phyloP scores from a whole-genome alignment of 2,797 vertebrate genomes.

The Molossus molossus region DNA sequence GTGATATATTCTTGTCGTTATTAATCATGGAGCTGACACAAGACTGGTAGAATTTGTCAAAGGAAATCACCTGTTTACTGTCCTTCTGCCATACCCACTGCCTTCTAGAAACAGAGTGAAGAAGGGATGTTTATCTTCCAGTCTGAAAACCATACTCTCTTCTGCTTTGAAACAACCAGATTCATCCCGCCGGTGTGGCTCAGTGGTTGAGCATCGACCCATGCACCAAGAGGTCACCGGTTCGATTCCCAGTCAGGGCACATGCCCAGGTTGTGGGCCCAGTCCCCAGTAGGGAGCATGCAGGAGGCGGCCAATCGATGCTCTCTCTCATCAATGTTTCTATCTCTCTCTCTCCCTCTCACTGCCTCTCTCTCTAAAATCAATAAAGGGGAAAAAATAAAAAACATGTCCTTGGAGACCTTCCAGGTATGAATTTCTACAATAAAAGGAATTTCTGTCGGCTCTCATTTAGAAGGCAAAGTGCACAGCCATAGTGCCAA shows the following conservation, averaged over 20 bases:
- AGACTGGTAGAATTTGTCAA: neutral
- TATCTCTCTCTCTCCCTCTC: too few relatives aligned
- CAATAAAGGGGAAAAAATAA: too few relatives aligned
- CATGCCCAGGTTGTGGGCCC: too few relatives aligned
- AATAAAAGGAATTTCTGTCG: slow-evolving; percentile 56
- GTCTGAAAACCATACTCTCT: slow-evolving; percentile 3
- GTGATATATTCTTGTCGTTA: neutral
- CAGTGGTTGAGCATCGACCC: too few relatives aligned
- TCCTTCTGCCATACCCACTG: neutral
- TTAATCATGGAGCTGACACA: slow-evolving; percentile 5
- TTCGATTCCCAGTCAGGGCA: too few relatives aligned
- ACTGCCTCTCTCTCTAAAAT: too few relatives aligned
- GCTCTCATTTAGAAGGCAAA: neutral
- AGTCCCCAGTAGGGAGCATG: too few relatives aligned
- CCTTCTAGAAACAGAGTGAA: slow-evolving; percentile 52
- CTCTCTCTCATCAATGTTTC: too few relatives aligned
- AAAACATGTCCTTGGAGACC: slow-evolving; percentile 33
- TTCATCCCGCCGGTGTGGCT: neutral
- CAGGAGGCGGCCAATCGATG: too few relatives aligned
- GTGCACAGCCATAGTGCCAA: slow-evolving; percentile 70
- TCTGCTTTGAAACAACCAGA: slow-evolving; percentile 64
- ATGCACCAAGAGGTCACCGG: too few relatives aligned
- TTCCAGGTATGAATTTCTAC: slow-evolving; percentile 52
- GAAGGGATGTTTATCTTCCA: slow-evolving; percentile 33
- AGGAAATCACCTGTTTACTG: slow-evolving; percentile 22